Evolutionary conservation across 2,113 vertebrate species (phyloP).

Genomic region (Furnarius figulus): DNA sequence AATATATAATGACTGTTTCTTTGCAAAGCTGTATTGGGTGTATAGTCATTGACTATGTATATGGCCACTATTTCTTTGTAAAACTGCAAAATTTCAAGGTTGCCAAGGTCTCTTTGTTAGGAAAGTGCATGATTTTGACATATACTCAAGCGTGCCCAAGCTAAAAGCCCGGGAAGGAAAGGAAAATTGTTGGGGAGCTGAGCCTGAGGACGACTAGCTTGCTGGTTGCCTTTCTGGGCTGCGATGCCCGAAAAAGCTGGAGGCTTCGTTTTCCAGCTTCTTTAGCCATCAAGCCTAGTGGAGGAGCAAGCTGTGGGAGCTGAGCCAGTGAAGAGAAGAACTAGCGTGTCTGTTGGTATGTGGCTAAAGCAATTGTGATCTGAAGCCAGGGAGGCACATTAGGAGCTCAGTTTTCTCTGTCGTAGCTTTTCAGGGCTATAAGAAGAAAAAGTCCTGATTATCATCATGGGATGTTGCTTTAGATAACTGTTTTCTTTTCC

Average conservation of each 20-base stretch:
- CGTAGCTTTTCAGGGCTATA: background rate
- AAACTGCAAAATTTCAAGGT: background rate
- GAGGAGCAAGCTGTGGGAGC: background rate
- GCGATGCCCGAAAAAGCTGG: background rate
- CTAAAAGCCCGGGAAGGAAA: background rate
- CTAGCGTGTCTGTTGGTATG: background rate
- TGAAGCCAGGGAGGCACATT: background rate
- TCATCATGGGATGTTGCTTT: background rate
- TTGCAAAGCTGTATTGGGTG: background rate
- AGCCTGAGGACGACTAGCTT: background rate
- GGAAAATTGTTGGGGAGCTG: rapidly evolving
- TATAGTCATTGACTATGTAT: no score
- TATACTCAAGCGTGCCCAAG: background rate
- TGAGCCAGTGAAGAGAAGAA: background rate
- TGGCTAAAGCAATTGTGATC: background rate
- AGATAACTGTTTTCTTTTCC: background rate
- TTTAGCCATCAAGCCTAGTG: background rate
- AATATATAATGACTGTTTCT: background rate
- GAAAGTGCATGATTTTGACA: background rate
- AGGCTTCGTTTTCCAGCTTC: background rate
- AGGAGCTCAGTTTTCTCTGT: background rate
- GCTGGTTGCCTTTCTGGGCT: background rate
- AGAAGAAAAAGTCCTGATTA: background rate
- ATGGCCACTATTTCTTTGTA: background rate
- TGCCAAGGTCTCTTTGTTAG: background rate